Percentiles rank a stretch among this genome's conserved stretches.
Evolutionary conservation across 1,140 invertebrate genomes (phyloP).

Genomic region (Luehdorfia chinensis): DNA sequence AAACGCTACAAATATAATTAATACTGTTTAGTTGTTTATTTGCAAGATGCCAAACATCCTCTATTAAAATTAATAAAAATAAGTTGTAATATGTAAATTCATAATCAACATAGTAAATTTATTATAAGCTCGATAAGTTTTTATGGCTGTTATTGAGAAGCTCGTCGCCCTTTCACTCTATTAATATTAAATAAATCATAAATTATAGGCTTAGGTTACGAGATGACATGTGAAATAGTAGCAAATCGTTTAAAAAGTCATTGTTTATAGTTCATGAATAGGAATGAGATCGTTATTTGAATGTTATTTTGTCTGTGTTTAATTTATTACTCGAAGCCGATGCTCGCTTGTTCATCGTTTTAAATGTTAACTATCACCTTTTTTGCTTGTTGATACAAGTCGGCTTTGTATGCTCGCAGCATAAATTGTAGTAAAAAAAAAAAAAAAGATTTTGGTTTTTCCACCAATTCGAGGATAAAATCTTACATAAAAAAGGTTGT

Average conservation of each 20-base stretch:
- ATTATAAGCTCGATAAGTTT: not conserved
- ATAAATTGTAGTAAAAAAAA: too few relatives aligned
- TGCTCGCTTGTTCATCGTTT: slow-evolving; percentile 6
- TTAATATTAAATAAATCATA: slow-evolving; percentile 22
- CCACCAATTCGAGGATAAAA: too few relatives aligned
- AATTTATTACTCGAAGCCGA: slow-evolving; percentile 13
- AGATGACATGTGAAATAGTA: slow-evolving; percentile 16
- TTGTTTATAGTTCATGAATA: slow-evolving; percentile 14
- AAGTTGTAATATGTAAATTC: not conserved
- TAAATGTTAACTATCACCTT: slow-evolving; percentile 6
- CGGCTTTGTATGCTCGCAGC: too few relatives aligned
- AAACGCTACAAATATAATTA: too few relatives aligned
- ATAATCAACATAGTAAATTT: too few relatives aligned
- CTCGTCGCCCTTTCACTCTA: slow-evolving; percentile 22
- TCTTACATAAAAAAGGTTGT: too few relatives aligned
- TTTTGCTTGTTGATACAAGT: too few relatives aligned
- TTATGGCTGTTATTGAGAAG: not conserved
- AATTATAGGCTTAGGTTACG: slow-evolving; percentile 19
- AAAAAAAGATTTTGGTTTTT: too few relatives aligned
- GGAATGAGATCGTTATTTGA: slow-evolving; percentile 12
- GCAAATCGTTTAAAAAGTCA: slow-evolving; percentile 13
- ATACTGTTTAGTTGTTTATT: too few relatives aligned
- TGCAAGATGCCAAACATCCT: too few relatives aligned
- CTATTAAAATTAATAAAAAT: not conserved
- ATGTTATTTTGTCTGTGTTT: not conserved